A percentile compares a stretch with the other conserved stretches of the same genome.
Conservation (phyloP, 2,888 invertebrate genomes). For the Ectemnius continuus region DNA sequence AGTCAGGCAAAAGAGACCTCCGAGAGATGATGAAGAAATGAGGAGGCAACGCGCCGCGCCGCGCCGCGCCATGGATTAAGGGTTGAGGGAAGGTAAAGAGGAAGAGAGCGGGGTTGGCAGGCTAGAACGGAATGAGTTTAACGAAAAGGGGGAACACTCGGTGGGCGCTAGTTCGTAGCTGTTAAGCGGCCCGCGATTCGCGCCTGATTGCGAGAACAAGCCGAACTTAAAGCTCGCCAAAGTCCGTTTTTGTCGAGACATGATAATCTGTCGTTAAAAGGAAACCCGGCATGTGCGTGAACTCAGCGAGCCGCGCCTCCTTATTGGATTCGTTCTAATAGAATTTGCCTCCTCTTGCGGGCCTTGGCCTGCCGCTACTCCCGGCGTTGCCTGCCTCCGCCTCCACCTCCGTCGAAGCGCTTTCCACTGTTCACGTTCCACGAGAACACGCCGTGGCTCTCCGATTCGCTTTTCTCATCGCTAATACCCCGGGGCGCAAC, state of each 20-base stretch:
- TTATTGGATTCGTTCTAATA: conserved; percentile 67
- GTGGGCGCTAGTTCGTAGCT: not conserved
- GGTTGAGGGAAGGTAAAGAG: no score
- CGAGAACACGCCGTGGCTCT: not conserved
- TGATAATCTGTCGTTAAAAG: conserved; percentile 54
- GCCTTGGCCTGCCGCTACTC: conserved; percentile 1
- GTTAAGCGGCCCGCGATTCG: not conserved
- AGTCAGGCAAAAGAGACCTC: conserved; percentile 11
- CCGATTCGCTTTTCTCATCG: not conserved
- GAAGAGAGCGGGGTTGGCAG: no score
- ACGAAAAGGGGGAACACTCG: not conserved
- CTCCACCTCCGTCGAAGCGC: not conserved
- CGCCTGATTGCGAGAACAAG: not conserved
- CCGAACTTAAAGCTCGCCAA: not conserved
- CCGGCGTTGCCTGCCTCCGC: not conserved
- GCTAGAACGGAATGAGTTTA: no score
- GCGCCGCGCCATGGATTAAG: no score
- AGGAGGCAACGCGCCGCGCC: no score
- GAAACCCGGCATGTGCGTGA: conserved; percentile 54
- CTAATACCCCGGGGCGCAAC: not conserved
- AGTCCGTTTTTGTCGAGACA: conserved; percentile 28
- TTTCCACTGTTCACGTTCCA: not conserved
- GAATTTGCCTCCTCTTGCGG: conserved; percentile 47
- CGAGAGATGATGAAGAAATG: no score
- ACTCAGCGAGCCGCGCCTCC: conserved; percentile 27